Evolutionary conservation across 2,888 invertebrate species (phyloP).

Genomic region (Orthosia gothica): DNA sequence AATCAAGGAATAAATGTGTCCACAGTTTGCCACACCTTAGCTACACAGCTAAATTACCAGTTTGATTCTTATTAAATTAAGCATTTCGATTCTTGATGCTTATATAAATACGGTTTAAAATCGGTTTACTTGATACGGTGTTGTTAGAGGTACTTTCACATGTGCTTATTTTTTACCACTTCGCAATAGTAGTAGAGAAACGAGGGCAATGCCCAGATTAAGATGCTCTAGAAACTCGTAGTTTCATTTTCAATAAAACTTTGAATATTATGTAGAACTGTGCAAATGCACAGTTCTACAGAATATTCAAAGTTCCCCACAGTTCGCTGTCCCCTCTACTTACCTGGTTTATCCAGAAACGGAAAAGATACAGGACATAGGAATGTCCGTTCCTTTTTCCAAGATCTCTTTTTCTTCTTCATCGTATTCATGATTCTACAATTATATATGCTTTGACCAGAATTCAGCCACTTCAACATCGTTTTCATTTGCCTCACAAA

Average conservation of each 20-base stretch:
- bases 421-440: no score
- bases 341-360: no score
- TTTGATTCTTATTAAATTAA: not conserved
- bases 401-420: no score
- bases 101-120: not conserved
- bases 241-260: not conserved
- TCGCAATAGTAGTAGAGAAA: not conserved
- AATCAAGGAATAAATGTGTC: not conserved
- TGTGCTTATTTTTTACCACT: slow-evolving; percentile 12
- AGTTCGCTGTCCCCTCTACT: no score
- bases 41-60: not conserved
- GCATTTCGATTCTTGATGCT: not conserved
- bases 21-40: not conserved
- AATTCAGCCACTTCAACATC: no score
- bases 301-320: no score
- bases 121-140: not conserved
- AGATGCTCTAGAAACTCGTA: not conserved
- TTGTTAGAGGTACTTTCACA: not conserved
- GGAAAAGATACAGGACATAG: no score
- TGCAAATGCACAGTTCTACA: no score
- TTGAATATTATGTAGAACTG: no score
- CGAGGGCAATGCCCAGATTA: slow-evolving; percentile 3
- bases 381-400: no score
- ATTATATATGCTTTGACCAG: no score
- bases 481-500: no score